Evolutionary conservation across 2,888 invertebrate genomes (phyloP), one percentile per base, ranked within the genome.

Genomic region (Oxycera nigricornis): DNA sequence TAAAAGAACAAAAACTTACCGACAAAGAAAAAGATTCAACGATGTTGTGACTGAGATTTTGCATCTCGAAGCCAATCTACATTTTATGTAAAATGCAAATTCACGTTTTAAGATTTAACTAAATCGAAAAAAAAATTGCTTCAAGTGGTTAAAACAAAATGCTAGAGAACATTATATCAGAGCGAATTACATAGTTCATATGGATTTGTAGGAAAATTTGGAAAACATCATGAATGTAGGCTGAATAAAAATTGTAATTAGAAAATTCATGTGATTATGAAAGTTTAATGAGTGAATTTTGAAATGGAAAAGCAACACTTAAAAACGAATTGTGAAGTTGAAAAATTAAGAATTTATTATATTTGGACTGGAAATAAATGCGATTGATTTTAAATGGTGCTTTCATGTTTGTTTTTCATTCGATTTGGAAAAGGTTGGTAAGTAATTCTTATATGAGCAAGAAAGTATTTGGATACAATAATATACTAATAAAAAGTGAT

Each of bases 341-440:
- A 62, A 62, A 62, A 62, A 62, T 35, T 20, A 62, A 55, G 55
- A 55, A 55, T 55, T 55, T 55, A 62, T 35, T 35, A 62, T 62
- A 62, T 62, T 62, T 62, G 62, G 35, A 62, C 62, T 62, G 62
- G 35, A 62, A 62, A 62, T 62, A 62, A 62, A 62, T 35, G 62
- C 62, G 31, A 62, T 62, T 62, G 30, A 62, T 62, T 62, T 62
- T 62, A 62, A 55, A 55, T 55, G 55, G 55, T 20, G 55, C 24
- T 55, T 55, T 55, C 24, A 55, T 55, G 46, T 11, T n/a, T n/a
- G n/a, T n/a, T n/a, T n/a, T n/a, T n/a, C n/a, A n/a, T n/a, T n/a
- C n/a, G n/a, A n/a, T n/a, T n/a, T n/a, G n/a, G n/a, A n/a, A n/a
- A n/a, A n/a, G n/a, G n/a, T n/a, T n/a, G n/a, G n/a, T n/a, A n/a